These are phyloP conservation scores for Cepphus grylle DNA, from an alignment of 2,113 vertebrate genomes.

Conservation along the genomic window DNA sequence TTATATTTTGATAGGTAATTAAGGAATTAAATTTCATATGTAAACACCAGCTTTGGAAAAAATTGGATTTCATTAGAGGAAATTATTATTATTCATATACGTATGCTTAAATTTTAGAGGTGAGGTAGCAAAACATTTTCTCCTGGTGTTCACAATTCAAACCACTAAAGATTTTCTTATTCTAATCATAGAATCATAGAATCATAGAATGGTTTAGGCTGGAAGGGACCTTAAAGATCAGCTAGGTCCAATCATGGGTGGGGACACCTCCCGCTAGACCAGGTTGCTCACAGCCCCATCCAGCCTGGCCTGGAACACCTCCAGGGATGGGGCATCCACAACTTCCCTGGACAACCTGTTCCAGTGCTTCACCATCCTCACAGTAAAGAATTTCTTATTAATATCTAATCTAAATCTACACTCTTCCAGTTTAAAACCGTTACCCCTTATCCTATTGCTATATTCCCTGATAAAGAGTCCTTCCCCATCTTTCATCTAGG, in stretches of 20 bases:
- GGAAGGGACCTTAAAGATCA: background rate
- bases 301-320: background rate
- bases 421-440: background rate
- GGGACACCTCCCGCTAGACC: background rate
- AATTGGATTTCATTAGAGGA: background rate
- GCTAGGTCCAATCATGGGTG: no score
- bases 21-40: slow-evolving; percentile 11
- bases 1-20: slow-evolving; percentile 44
- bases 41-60: background rate
- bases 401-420: background rate
- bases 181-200: background rate
- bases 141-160: slow-evolving; percentile 1
- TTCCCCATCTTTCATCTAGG: background rate
- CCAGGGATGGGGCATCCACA: background rate
- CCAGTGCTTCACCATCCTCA: background rate
- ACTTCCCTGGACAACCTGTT: background rate
- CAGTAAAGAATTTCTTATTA: background rate
- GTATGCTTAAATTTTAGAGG: slow-evolving; percentile 26
- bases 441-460: background rate
- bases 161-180: background rate
- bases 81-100: background rate
- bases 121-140: slow-evolving; percentile 26
- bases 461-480: background rate
- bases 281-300: background rate
- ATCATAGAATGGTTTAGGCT: background rate